Percentiles rank a stretch among this genome's conserved stretches.
phyloP scores from a whole-genome alignment of 1,140 invertebrate genomes.

The Archivesica marissinica region DNA sequence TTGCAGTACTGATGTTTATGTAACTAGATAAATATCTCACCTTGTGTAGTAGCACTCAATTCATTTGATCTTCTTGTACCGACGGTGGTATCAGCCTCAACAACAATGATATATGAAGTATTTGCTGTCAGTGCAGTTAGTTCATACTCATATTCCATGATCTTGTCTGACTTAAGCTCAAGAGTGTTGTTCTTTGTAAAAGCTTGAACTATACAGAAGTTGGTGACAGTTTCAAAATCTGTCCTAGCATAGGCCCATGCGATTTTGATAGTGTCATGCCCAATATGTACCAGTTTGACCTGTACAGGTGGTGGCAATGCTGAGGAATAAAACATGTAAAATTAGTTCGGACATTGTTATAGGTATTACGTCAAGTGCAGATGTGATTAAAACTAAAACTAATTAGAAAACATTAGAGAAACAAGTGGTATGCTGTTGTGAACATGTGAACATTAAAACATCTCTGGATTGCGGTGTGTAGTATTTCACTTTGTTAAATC shows the following conservation, averaged over 20 bases:
- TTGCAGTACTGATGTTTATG: too few species aligned
- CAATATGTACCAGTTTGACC: background rate
- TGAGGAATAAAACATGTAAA: background rate
- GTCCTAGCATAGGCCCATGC: slow-evolving; percentile 6
- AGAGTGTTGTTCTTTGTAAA: background rate
- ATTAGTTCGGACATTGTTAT: too few species aligned
- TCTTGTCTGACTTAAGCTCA: background rate
- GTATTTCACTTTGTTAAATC: too few species aligned
- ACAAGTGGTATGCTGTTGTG: too few species aligned
- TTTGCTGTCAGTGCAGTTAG: background rate
- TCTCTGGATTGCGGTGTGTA: too few species aligned
- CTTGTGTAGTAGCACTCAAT: background rate
- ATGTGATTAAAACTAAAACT: too few species aligned
- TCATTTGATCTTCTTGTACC: background rate
- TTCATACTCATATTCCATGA: background rate
- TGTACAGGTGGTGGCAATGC: slow-evolving; percentile 44
- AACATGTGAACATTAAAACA: too few species aligned
- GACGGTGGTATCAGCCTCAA: background rate
- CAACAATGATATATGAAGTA: slow-evolving; percentile 2
- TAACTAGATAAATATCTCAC: background rate
- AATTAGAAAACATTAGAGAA: too few species aligned
- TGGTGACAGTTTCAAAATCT: slow-evolving; percentile 33
- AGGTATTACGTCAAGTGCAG: too few species aligned
- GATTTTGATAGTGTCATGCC: background rate
- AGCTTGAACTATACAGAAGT: background rate